These are phyloP conservation scores for Nomada fabriciana DNA, from an alignment of 2,888 invertebrate species.

Conservation along the genomic window DNA sequence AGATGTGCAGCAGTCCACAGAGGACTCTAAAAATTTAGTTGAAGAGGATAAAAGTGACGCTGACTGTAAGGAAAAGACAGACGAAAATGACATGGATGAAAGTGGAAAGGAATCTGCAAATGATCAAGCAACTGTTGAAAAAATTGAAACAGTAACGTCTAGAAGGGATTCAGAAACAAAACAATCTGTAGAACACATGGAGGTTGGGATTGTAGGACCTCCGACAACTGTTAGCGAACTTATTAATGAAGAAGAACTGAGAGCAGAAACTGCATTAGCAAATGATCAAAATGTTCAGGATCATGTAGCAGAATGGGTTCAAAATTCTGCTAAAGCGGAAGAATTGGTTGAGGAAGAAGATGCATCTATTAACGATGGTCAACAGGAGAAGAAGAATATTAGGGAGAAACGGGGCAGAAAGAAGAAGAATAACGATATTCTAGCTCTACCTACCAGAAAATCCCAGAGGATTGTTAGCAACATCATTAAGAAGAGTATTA, in stretches of 20 bases:
- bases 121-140: constrained; percentile 37
- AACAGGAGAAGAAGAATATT: constrained; percentile 43
- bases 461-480: constrained; percentile 81
- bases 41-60: constrained; percentile 5
- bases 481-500: constrained; percentile 82
- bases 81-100: constrained; percentile 29
- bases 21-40: not conserved
- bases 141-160: constrained; percentile 29
- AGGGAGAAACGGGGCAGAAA: constrained; percentile 63
- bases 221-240: constrained; percentile 79
- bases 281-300: constrained; percentile 80
- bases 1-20: not conserved
- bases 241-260: constrained; percentile 77
- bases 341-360: constrained; percentile 58
- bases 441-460: constrained; percentile 73
- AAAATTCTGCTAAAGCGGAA: constrained; percentile 82
- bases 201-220: constrained; percentile 80
- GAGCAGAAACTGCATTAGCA: constrained; percentile 76
- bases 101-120: constrained; percentile 10
- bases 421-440: constrained; percentile 54
- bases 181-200: constrained; percentile 57
- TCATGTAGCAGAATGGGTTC: constrained; percentile 84
- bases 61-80: not conserved
- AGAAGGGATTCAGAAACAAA: constrained; percentile 49
- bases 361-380: constrained; percentile 19